A percentile compares a stretch with the other conserved stretches of the same genome.
Conservation (phyloP, 2,113 vertebrate genomes). For the Albula goreensis region DNA sequence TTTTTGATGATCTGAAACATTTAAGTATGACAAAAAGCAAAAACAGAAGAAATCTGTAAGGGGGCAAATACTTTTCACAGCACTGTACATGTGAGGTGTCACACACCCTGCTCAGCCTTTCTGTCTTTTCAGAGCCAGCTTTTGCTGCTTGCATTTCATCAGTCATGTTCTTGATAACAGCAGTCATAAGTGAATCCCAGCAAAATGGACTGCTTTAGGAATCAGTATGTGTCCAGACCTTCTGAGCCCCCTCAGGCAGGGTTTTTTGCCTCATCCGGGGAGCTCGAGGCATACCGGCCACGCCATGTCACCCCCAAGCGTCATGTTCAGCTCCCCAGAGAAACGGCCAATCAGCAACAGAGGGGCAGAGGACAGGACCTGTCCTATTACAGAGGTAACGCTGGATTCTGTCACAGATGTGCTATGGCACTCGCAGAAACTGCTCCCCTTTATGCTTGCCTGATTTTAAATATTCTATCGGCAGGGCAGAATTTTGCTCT, state of each 20-base stretch:
- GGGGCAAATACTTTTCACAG: too few relatives aligned
- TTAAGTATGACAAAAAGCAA: too few relatives aligned
- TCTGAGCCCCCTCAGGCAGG: not conserved
- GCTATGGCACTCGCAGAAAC: not conserved
- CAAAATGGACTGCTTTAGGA: not conserved
- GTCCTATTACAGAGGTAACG: slow-evolving; percentile 4
- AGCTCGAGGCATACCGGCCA: not conserved
- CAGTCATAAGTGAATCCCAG: too few relatives aligned
- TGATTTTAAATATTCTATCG: not conserved
- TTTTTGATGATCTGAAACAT: too few relatives aligned
- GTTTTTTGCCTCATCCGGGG: not conserved
- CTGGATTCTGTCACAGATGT: not conserved
- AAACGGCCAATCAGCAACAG: not conserved
- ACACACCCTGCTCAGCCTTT: too few relatives aligned
- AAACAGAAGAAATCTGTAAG: too few relatives aligned
- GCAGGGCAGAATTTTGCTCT: not conserved
- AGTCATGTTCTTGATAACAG: too few relatives aligned
- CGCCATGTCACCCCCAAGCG: slow-evolving; percentile 7
- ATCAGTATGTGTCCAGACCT: not conserved
- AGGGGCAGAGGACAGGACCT: not conserved
- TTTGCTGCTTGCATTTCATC: not conserved
- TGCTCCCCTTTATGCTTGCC: not conserved
- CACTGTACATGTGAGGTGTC: too few relatives aligned
- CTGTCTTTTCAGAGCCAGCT: not conserved
- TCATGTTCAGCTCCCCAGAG: not conserved